phyloP scores from a whole-genome alignment of 2,113 vertebrate genomes.

The Corydoras sp. region DNA sequence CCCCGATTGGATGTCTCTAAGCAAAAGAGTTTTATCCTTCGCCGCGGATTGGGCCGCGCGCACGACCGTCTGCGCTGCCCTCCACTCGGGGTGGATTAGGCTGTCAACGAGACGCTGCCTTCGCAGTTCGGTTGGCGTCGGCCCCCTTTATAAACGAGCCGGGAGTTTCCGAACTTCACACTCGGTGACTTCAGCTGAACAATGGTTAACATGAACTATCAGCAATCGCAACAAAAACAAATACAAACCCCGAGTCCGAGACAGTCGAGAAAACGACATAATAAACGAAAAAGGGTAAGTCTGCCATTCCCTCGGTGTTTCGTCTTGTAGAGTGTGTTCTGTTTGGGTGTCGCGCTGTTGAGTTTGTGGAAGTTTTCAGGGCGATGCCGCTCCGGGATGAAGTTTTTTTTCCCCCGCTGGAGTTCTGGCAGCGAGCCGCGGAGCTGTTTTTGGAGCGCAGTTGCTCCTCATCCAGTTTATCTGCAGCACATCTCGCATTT shows the following conservation, averaged over 20 bases:
- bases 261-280: conserved; percentile 71
- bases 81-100: conserved; percentile 15
- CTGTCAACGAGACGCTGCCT: conserved; percentile 45
- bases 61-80: background rate
- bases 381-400: conserved; percentile 10
- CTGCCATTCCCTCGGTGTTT: background rate
- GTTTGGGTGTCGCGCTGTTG: background rate
- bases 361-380: conserved; percentile 18
- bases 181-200: conserved; percentile 73
- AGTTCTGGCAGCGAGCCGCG: conserved; percentile 51
- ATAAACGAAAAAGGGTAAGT: conserved; percentile 76
- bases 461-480: conserved; percentile 34
- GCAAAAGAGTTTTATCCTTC: conserved; percentile 55
- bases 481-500: background rate
- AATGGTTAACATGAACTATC: conserved; percentile 80
- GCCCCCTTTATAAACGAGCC: conserved; percentile 67
- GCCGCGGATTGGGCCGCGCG: conserved; percentile 27
- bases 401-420: conserved; percentile 30
- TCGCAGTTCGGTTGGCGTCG: conserved; percentile 66
- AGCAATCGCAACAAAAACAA: conserved; percentile 70
- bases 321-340: background rate
- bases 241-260: conserved; percentile 64
- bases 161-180: conserved; percentile 77
- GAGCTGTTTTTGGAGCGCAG: conserved; percentile 56
- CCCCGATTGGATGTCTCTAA: conserved; percentile 70